Conservation (phyloP, 2,888 invertebrate genomes). For the Callosobruchus maculatus region DNA sequence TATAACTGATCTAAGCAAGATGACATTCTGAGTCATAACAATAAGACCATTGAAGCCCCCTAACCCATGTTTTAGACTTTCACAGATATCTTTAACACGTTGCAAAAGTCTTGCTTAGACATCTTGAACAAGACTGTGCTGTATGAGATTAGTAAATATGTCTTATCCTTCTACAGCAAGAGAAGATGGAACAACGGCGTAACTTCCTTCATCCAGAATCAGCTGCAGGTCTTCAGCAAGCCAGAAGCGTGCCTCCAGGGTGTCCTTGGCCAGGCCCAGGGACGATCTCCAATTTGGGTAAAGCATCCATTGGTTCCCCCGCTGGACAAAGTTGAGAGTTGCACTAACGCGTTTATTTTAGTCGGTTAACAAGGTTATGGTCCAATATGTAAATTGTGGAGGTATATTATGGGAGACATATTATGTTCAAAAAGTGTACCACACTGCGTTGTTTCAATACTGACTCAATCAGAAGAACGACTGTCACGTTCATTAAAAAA, state of each 20-base stretch:
- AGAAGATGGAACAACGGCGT: constrained; percentile 75
- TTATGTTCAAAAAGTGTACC: background rate
- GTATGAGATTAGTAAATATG: too few relatives aligned
- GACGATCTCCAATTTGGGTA: constrained; percentile 58
- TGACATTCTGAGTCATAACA: too few relatives aligned
- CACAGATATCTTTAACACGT: too few relatives aligned
- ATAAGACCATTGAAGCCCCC: too few relatives aligned
- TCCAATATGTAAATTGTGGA: background rate
- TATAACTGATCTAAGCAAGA: too few relatives aligned
- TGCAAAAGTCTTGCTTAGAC: too few relatives aligned
- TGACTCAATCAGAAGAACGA: background rate
- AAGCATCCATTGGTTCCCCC: constrained; percentile 17
- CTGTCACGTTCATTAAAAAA: too few relatives aligned
- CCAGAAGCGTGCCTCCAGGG: constrained; percentile 55
- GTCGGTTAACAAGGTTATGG: background rate
- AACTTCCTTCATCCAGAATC: constrained; percentile 88
- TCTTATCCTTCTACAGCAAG: constrained; percentile 57
- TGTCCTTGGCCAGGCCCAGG: constrained; percentile 81
- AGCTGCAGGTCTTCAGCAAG: constrained; percentile 59
- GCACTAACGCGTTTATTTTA: constrained; percentile 8
- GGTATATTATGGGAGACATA: background rate
- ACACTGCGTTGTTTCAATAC: background rate
- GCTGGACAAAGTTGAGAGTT: constrained; percentile 42
- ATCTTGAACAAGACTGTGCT: too few relatives aligned
- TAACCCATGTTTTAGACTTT: too few relatives aligned